A percentile compares a stretch with the other conserved stretches of the same genome.
Evolutionary conservation across 1,140 invertebrate genomes (phyloP).

Genomic region (Polyergus mexicanus): DNA sequence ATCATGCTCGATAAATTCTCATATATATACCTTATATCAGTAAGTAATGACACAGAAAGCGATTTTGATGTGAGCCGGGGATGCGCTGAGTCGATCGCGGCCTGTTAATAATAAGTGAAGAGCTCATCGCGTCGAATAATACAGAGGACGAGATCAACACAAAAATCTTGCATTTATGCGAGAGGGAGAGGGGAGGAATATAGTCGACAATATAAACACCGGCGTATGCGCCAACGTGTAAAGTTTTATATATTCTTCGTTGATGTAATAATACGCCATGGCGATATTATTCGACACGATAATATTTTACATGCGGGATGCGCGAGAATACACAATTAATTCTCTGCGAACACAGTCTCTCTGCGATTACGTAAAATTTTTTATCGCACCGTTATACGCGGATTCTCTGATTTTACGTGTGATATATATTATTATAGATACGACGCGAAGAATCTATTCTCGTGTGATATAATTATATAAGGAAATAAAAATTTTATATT

Average conservation of each 20-base stretch:
- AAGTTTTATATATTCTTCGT: conserved; percentile 21
- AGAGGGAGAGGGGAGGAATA: not conserved
- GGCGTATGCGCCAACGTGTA: not conserved
- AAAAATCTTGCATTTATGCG: conserved; percentile 20
- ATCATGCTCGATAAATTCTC: conserved; percentile 40
- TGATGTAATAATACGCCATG: conserved; percentile 3
- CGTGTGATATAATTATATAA: not conserved
- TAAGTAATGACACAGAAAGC: conserved; percentile 41
- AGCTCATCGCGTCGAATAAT: conserved; percentile 30
- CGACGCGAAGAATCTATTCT: no score
- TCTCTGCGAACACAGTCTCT: not conserved
- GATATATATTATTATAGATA: conserved; percentile 24
- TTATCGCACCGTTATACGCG: not conserved
- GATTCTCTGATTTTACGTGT: conserved; percentile 17
- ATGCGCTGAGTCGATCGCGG: conserved; percentile 28
- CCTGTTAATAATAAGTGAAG: conserved; percentile 6
- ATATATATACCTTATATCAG: conserved; percentile 15
- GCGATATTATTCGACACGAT: conserved; percentile 16
- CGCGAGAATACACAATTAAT: conserved; percentile 17
- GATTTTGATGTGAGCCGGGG: conserved; percentile 27
- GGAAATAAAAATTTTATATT: no score
- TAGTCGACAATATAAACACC: conserved; percentile 43
- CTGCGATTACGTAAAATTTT: conserved; percentile 36
- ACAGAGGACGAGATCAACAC: conserved; percentile 14
- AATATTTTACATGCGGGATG: conserved; percentile 28